Conservation (phyloP, 2,888 invertebrate species). For the Tetragonula carbonaria region DNA sequence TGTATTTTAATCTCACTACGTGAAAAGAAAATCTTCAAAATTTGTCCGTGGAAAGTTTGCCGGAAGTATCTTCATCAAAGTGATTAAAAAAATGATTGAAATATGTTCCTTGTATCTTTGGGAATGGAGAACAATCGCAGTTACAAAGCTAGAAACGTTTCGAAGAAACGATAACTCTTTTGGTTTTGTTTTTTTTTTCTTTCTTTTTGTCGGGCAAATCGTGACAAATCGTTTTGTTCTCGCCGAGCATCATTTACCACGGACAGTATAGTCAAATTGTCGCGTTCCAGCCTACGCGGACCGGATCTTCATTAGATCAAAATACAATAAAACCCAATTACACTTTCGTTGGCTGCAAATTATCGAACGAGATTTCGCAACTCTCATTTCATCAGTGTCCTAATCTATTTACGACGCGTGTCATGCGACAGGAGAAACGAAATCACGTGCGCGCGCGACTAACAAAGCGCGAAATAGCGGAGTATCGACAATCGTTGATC, state of each 20-base stretch:
- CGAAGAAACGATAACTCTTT: no score
- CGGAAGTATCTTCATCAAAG: no score
- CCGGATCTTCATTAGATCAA: slow-evolving; percentile 72
- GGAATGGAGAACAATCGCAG: no score
- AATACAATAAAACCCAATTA: slow-evolving; percentile 79
- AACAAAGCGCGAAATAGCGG: slow-evolving; percentile 26
- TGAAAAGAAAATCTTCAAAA: no score
- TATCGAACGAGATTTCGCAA: slow-evolving; percentile 66
- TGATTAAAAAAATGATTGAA: no score
- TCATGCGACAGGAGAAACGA: slow-evolving; percentile 53
- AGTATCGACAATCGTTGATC: slow-evolving; percentile 6
- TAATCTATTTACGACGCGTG: slow-evolving; percentile 65
- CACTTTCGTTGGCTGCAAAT: slow-evolving; percentile 72
- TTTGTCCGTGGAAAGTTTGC: no score
- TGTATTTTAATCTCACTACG: no score
- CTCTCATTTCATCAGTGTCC: slow-evolving; percentile 57
- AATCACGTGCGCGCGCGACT: slow-evolving; percentile 38
- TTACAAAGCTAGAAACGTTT: no score
- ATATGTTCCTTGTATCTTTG: no score
- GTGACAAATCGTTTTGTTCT: no score
- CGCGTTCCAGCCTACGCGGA: slow-evolving; percentile 36
- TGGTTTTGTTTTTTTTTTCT: no score
- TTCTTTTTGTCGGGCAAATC: no score
- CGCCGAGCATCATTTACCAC: slow-evolving; percentile 51
- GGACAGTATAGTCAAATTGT: slow-evolving; percentile 43